Conservation (phyloP, 2,888 invertebrate genomes). For the Agonopterix subpropinquella region DNA sequence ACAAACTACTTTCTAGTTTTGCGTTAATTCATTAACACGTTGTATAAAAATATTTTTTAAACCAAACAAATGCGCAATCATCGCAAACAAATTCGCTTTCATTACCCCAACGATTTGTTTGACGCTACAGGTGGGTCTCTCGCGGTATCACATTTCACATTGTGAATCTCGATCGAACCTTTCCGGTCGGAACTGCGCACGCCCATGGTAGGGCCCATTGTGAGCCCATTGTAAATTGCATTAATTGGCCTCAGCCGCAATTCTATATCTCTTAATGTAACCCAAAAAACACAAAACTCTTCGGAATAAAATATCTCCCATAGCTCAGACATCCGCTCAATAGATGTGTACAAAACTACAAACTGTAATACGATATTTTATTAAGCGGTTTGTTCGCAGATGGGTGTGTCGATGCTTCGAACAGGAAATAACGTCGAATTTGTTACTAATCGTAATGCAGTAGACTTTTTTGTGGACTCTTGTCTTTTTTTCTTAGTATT, state of each 20-base stretch:
- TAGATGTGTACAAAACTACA: constrained; percentile 20
- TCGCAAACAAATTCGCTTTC: constrained; percentile 24
- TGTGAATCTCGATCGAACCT: constrained; percentile 38
- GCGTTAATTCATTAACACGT: too few species aligned
- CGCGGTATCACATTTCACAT: constrained; percentile 30
- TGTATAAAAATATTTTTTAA: too few species aligned
- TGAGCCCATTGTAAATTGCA: constrained; percentile 27
- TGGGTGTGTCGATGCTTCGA: constrained; percentile 44
- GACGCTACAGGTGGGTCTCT: constrained; percentile 47
- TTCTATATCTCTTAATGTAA: constrained; percentile 59
- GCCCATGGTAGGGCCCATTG: constrained; percentile 49
- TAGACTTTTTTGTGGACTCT: constrained; percentile 28
- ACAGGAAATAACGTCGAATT: constrained; percentile 65
- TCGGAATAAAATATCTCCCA: constrained; percentile 38
- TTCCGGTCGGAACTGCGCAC: constrained; percentile 72
- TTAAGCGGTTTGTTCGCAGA: constrained; percentile 63
- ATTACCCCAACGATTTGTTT: constrained; percentile 10
- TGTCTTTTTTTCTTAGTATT: constrained; percentile 26
- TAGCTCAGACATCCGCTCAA: constrained; percentile 41
- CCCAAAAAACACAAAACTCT: constrained; percentile 51
- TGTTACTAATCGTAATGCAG: constrained; percentile 40
- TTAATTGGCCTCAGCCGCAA: constrained; percentile 69
- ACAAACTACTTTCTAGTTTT: too few species aligned
- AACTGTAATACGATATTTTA: constrained; percentile 66
- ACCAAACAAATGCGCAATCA: constrained; percentile 20